Conservation (phyloP, 2,113 vertebrate genomes). For the Cyprinus carpio region DNA sequence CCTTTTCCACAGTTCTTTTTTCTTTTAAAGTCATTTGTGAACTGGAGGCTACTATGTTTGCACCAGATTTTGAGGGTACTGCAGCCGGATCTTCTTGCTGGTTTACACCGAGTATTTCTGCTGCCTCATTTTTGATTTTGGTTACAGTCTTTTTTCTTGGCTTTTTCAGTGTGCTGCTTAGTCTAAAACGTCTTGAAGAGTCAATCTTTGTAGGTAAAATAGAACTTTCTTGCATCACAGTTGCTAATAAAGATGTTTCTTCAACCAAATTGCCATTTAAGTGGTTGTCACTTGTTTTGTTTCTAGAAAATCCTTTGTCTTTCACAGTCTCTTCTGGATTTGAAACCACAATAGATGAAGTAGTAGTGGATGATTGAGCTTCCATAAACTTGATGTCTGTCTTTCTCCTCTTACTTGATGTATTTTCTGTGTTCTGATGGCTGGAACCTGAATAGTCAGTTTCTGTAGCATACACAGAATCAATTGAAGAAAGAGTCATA, state of each 20-base stretch:
- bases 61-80: background rate
- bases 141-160: constrained; percentile 1
- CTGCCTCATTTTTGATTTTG: background rate
- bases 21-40: constrained; percentile 4
- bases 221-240: background rate
- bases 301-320: background rate
- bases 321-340: background rate
- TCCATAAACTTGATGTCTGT: background rate
- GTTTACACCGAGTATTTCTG: background rate
- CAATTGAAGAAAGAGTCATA: background rate
- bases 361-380: background rate
- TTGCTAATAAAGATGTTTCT: background rate
- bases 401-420: constrained; percentile 2
- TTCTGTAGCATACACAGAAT: background rate
- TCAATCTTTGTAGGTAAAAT: background rate
- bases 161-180: background rate
- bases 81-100: background rate
- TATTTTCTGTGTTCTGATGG: background rate
- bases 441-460: background rate
- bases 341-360: background rate
- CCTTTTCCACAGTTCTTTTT: background rate
- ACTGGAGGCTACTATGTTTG: background rate
- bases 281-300: background rate
- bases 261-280: background rate
- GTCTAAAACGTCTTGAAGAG: background rate